These are phyloP conservation scores for Litoditis marina DNA, from an alignment of 2,888 invertebrate genomes.

Conservation along the genomic window DNA sequence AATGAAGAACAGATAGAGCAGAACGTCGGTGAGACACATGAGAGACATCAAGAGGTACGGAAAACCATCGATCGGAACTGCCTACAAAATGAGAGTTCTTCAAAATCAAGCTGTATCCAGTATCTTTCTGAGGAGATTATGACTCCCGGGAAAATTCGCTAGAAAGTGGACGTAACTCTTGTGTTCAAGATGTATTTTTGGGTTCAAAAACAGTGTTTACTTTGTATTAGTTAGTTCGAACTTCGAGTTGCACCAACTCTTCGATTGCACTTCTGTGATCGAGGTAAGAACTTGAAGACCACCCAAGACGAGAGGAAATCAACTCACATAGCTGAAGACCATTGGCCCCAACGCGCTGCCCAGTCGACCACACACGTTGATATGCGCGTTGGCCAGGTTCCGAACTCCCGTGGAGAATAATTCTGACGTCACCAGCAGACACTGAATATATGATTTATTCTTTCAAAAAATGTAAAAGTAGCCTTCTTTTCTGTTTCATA, in stretches of 20 bases:
- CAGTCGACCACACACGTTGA: constrained; percentile 40
- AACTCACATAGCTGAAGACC: constrained; percentile 37
- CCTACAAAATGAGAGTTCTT: too few species aligned
- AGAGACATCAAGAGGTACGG: constrained; percentile 32
- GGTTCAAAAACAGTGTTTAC: too few species aligned
- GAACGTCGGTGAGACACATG: constrained; percentile 25
- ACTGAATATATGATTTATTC: constrained; percentile 5
- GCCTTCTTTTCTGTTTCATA: too few species aligned
- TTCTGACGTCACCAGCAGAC: constrained; percentile 34
- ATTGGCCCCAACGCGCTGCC: constrained; percentile 44
- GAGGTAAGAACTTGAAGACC: not conserved
- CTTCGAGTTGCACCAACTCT: too few species aligned
- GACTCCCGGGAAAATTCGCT: too few species aligned
- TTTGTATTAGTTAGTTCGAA: too few species aligned
- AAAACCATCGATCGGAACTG: constrained; percentile 11
- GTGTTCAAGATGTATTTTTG: too few species aligned
- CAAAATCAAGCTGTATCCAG: too few species aligned
- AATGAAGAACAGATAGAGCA: constrained; percentile 34
- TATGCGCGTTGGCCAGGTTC: constrained; percentile 39
- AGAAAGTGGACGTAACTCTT: too few species aligned
- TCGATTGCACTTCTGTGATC: too few species aligned
- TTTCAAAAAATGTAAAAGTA: too few species aligned
- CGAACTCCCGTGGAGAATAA: constrained; percentile 45
- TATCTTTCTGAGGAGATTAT: too few species aligned
- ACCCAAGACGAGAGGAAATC: not conserved